Percentiles rank a stretch among this genome's conserved stretches.
phyloP scores from a whole-genome alignment of 2,888 invertebrate genomes.

The Xestia sexstrigata region DNA sequence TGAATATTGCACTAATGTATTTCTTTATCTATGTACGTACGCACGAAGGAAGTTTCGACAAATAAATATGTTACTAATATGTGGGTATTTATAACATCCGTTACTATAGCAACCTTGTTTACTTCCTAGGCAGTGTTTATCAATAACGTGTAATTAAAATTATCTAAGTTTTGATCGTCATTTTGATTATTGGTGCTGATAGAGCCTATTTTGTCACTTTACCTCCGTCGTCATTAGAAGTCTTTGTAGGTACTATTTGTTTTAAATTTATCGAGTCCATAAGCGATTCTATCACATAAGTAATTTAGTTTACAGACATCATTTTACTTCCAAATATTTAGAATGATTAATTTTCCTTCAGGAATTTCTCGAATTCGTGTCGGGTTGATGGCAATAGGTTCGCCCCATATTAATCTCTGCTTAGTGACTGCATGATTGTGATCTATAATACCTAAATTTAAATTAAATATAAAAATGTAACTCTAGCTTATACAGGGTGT shows the following conservation, averaged over 20 bases:
- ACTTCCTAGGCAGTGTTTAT: slow-evolving; percentile 58
- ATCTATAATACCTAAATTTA: no score
- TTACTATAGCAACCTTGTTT: slow-evolving; percentile 59
- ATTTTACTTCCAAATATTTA: not conserved
- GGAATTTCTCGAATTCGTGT: no score
- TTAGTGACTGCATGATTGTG: no score
- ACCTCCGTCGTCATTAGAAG: not conserved
- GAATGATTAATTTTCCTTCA: not conserved
- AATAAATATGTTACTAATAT: slow-evolving; percentile 48
- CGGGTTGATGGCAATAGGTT: no score
- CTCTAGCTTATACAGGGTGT: no score
- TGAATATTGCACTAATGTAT: slow-evolving; percentile 13
- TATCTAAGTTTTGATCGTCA: slow-evolving; percentile 25
- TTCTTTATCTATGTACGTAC: slow-evolving; percentile 16
- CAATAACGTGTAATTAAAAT: slow-evolving; percentile 48
- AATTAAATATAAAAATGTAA: no score
- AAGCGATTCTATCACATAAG: not conserved
- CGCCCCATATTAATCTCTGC: no score
- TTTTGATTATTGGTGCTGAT: slow-evolving; percentile 3
- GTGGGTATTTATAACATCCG: slow-evolving; percentile 55
- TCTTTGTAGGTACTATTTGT: not conserved
- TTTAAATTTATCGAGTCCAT: not conserved
- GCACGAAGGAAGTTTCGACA: slow-evolving; percentile 56
- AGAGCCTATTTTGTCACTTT: not conserved
- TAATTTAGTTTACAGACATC: not conserved